phyloP scores from a whole-genome alignment of 2,888 invertebrate species.

The Caenorhabditis virilis region DNA sequence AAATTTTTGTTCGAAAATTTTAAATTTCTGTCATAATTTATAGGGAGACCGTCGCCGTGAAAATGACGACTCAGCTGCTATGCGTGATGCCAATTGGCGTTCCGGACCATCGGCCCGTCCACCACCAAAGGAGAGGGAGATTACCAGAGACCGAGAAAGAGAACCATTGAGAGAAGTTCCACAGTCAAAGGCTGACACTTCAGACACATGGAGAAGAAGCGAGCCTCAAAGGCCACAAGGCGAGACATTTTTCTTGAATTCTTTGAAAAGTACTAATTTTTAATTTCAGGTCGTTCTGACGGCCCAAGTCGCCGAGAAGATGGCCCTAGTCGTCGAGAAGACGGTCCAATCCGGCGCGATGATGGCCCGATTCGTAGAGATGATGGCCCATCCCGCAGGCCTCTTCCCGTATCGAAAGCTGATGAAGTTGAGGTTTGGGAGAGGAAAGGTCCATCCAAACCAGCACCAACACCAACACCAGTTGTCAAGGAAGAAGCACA shows the following conservation, averaged over 20 bases:
- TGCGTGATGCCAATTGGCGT: constrained; percentile 46
- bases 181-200: constrained; percentile 3
- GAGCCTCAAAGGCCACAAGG: background rate
- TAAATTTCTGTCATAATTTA: background rate
- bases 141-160: constrained; percentile 9
- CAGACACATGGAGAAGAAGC: background rate
- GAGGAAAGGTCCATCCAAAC: too few species aligned
- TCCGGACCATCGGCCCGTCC: constrained; percentile 20
- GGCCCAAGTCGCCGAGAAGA: too few species aligned
- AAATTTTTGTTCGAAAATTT: background rate
- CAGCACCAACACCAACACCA: too few species aligned
- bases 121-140: constrained; percentile 8
- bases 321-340: too few species aligned
- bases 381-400: too few species aligned
- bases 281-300: too few species aligned
- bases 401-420: too few species aligned
- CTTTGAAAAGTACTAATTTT: too few species aligned
- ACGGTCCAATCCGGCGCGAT: too few species aligned
- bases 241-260: too few species aligned
- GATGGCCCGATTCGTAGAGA: too few species aligned
- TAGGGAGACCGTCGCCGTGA: constrained; percentile 16
- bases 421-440: too few species aligned
- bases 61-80: constrained; percentile 41
- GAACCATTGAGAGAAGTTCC: constrained; percentile 24
- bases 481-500: background rate